Evolutionary conservation across 1,140 invertebrate genomes (phyloP).

Genomic region (Conus ventricosus): DNA sequence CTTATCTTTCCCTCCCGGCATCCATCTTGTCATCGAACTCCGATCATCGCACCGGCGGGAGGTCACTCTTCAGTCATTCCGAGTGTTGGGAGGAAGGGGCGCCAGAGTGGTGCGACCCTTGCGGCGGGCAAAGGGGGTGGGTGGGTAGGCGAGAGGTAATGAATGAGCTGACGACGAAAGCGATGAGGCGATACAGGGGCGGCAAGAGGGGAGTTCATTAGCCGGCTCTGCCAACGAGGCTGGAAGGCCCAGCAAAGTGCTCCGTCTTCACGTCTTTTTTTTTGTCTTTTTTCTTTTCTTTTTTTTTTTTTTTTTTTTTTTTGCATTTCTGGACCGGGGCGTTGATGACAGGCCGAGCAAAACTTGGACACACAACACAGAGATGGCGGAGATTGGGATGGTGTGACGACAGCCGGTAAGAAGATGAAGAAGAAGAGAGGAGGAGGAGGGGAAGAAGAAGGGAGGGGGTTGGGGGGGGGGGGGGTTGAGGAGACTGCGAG

Average conservation of each 20-base stretch:
- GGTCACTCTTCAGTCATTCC: slow-evolving; percentile 9
- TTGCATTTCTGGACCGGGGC: no score
- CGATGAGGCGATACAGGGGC: slow-evolving; percentile 33
- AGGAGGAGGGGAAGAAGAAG: neutral
- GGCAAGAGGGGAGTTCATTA: slow-evolving; percentile 14
- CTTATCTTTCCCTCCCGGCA: neutral
- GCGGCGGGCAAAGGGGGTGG: neutral
- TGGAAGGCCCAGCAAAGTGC: neutral
- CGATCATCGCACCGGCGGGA: neutral
- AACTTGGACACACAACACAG: neutral
- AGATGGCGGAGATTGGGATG: neutral
- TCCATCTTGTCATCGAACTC: slow-evolving; percentile 18
- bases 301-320: no score
- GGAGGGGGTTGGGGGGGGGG: neutral
- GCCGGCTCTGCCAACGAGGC: neutral
- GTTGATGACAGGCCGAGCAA: neutral
- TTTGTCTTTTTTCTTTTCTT: neutral
- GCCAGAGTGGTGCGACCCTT: neutral
- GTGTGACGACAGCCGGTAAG: neutral
- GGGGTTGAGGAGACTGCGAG: neutral
- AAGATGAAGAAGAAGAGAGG: neutral
- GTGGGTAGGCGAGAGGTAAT: neutral
- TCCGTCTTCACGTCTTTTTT: neutral
- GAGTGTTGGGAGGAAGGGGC: neutral
- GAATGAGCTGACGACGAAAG: slow-evolving; percentile 27